Conservation (phyloP, 2,113 vertebrate genomes). For the Crotalus horridus region DNA sequence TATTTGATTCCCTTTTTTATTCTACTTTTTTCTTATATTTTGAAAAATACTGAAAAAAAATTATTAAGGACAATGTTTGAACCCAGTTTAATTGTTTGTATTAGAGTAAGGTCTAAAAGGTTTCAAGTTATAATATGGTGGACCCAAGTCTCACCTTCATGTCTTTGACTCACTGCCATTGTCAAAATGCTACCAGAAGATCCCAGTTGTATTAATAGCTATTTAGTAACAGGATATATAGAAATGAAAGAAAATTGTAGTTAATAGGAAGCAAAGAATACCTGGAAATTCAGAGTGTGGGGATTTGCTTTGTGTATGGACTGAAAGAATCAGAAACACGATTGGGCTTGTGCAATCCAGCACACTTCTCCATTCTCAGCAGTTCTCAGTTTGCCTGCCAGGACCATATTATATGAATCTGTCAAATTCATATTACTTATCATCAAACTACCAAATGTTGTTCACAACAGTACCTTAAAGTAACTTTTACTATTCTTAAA, state of each 20-base stretch:
- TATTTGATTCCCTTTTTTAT: background rate
- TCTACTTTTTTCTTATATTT: background rate
- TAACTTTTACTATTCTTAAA: background rate
- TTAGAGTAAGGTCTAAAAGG: background rate
- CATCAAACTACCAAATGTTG: background rate
- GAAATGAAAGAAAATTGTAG: background rate
- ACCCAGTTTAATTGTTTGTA: background rate
- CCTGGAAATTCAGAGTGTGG: background rate
- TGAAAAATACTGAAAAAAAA: background rate
- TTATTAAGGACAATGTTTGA: background rate
- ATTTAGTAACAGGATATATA: background rate
- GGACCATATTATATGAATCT: background rate
- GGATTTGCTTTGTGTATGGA: background rate
- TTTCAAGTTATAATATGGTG: background rate
- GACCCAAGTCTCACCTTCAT: background rate
- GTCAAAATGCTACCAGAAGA: background rate
- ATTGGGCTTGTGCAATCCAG: background rate
- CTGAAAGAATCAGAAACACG: background rate
- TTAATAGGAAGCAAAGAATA: background rate
- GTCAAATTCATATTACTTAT: background rate
- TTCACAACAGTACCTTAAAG: background rate
- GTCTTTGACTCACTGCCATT: background rate
- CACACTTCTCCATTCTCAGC: background rate
- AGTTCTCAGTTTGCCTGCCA: background rate
- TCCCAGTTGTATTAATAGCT: background rate